Conservation (phyloP, 2,888 invertebrate species). For the Scaptomyza cyrtandrae region DNA sequence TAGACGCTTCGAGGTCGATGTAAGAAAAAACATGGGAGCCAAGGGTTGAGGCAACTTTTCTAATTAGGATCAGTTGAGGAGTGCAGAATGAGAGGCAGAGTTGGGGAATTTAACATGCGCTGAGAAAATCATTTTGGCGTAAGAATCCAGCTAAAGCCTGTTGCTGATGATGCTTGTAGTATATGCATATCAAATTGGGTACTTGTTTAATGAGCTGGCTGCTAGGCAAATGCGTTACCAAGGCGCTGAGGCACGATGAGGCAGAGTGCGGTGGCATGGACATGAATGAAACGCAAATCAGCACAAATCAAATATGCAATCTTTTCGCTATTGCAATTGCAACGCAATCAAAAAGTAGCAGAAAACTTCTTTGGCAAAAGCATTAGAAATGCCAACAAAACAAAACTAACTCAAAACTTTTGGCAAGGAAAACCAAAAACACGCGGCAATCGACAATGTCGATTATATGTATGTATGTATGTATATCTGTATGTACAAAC, state of each 20-base stretch:
- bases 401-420: slow-evolving; percentile 58
- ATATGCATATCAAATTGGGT: slow-evolving; percentile 53
- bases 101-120: slow-evolving; percentile 16
- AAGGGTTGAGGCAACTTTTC: slow-evolving; percentile 64
- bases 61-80: slow-evolving; percentile 61
- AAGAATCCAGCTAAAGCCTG: slow-evolving; percentile 12
- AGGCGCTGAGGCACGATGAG: background rate
- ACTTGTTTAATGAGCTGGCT: slow-evolving; percentile 40
- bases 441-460: slow-evolving; percentile 62
- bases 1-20: slow-evolving; percentile 24
- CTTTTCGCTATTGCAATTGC: slow-evolving; percentile 47
- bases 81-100: slow-evolving; percentile 3
- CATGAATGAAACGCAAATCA: slow-evolving; percentile 45
- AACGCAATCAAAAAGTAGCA: slow-evolving; percentile 49
- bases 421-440: slow-evolving; percentile 45
- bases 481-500: slow-evolving; percentile 4
- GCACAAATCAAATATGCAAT: slow-evolving; percentile 63
- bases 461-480: slow-evolving; percentile 41
- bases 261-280: background rate
- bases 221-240: slow-evolving; percentile 38
- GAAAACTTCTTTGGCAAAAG: slow-evolving; percentile 41
- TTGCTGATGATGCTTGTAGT: slow-evolving; percentile 14
- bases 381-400: slow-evolving; percentile 60
- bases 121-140: slow-evolving; percentile 14
- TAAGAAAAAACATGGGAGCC: background rate